A percentile compares a stretch with the other conserved stretches of the same genome.
Evolutionary conservation across 2,113 vertebrate genomes (phyloP).

Genomic region (Xenopus tropicalis): DNA sequence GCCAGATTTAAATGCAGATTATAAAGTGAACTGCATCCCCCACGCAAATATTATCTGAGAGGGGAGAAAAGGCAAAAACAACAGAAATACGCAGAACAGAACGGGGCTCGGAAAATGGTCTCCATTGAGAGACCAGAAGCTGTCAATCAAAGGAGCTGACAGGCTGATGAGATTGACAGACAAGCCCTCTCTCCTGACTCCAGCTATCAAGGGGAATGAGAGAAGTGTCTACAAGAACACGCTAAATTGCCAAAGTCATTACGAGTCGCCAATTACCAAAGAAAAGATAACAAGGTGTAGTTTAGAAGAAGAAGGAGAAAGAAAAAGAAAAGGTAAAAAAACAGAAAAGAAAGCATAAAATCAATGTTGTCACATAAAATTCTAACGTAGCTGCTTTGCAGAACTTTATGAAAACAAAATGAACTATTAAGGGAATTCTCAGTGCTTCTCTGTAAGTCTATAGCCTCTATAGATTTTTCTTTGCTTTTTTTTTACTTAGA

Average conservation of each 20-base stretch:
- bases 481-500: not conserved
- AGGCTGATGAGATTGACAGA: conserved; percentile 78
- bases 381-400: conserved; percentile 72
- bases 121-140: conserved; percentile 77
- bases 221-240: conserved; percentile 76
- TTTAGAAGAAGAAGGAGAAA: conserved; percentile 59
- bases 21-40: conserved; percentile 77
- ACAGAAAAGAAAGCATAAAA: conserved; percentile 49
- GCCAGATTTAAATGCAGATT: conserved; percentile 75
- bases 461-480: conserved; percentile 9
- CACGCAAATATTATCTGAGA: conserved; percentile 61
- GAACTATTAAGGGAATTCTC: conserved; percentile 76
- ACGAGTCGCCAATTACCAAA: conserved; percentile 90
- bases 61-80: conserved; percentile 59
- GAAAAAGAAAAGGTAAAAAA: conserved; percentile 8
- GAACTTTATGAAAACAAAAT: conserved; percentile 78
- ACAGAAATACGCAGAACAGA: conserved; percentile 38
- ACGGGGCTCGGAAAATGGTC: conserved; percentile 69
- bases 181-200: conserved; percentile 74
- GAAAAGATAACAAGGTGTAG: conserved; percentile 86
- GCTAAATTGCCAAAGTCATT: conserved; percentile 93
- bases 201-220: conserved; percentile 83
- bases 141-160: conserved; percentile 85
- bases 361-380: conserved; percentile 77
- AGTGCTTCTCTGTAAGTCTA: conserved; percentile 49